phyloP scores from a whole-genome alignment of 2,113 vertebrate genomes.

The Apodemus speciosus region DNA sequence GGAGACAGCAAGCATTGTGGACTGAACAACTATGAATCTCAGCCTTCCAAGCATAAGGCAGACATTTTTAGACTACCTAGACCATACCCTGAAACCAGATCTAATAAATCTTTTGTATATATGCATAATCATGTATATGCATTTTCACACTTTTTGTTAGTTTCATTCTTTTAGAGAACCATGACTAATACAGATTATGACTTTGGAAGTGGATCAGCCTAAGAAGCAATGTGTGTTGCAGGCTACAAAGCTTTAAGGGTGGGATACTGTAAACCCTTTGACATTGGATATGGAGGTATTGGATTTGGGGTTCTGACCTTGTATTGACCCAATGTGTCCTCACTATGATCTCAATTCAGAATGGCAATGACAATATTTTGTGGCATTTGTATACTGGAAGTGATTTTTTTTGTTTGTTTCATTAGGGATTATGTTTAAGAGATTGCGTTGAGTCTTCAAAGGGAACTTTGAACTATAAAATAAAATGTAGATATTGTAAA shows the following conservation, averaged over 20 bases:
- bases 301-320: neutral
- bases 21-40: neutral
- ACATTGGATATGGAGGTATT: neutral
- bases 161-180: neutral
- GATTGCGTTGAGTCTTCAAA: neutral
- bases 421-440: neutral
- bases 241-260: neutral
- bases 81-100: neutral
- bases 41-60: neutral
- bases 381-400: neutral
- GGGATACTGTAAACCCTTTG: neutral
- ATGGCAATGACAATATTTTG: neutral
- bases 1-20: neutral
- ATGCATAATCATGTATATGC: too few species aligned
- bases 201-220: neutral
- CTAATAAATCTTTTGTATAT: neutral
- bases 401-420: neutral
- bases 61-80: neutral
- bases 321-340: neutral
- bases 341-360: neutral
- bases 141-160: neutral
- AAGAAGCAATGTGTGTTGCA: neutral
- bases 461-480: neutral
- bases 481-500: neutral
- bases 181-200: neutral